Evolutionary conservation across 2,888 invertebrate genomes (phyloP).

Genomic region (Ethmia dodecea): DNA sequence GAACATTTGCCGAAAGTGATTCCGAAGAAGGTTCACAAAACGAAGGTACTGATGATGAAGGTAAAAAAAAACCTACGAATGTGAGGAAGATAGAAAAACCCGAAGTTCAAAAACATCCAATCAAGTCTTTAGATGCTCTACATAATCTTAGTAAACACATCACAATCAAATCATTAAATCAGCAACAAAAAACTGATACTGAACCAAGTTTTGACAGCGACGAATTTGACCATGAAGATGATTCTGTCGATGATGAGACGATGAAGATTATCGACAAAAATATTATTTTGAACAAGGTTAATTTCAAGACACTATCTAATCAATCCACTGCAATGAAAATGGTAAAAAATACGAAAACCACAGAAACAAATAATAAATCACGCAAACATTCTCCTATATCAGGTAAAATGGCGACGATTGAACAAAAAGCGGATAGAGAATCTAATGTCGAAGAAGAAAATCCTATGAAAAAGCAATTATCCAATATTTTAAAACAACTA

Average conservation of each 20-base stretch:
- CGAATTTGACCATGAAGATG: no score
- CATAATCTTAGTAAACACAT: constrained; percentile 40
- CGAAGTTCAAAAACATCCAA: not conserved
- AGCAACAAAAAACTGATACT: no score
- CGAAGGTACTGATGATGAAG: not conserved
- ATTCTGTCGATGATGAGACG: no score
- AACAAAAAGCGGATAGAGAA: not conserved
- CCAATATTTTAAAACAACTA: constrained; percentile 43
- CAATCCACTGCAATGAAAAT: no score
- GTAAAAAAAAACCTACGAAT: not conserved
- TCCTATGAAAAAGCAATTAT: constrained; percentile 24
- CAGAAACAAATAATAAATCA: no score
- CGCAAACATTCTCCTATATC: no score
- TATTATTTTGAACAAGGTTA: no score
- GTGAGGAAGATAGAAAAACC: not conserved
- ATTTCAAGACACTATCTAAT: no score
- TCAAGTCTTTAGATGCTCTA: constrained; percentile 24
- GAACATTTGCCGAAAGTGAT: not conserved
- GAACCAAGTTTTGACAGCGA: no score
- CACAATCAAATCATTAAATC: constrained; percentile 36
- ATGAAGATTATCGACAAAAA: no score
- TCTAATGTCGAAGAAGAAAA: constrained; percentile 4
- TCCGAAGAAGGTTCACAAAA: not conserved
- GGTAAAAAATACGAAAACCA: no score
- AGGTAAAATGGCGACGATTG: no score